phyloP scores from a whole-genome alignment of 2,888 invertebrate species.

The Drosophila siamana region DNA sequence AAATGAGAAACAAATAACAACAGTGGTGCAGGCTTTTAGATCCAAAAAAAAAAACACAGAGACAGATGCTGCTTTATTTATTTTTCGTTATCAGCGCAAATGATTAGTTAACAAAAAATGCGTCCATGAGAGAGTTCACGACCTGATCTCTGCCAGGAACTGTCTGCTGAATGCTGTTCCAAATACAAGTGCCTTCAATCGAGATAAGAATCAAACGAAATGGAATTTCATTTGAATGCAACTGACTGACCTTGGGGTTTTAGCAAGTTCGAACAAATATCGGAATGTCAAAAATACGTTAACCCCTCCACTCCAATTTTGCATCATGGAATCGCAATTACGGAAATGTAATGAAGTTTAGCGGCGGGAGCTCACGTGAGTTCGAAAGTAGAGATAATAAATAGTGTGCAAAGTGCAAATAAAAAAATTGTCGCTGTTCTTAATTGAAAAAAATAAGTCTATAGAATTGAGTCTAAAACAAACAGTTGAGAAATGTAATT shows the following conservation, averaged over 20 bases:
- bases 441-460: conserved; percentile 62
- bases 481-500: conserved; percentile 36
- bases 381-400: conserved; percentile 42
- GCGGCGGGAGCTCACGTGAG: conserved; percentile 38
- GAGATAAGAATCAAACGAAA: conserved; percentile 2
- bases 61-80: conserved; percentile 25
- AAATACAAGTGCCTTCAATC: not conserved
- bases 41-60: conserved; percentile 30
- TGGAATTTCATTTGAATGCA: conserved; percentile 12
- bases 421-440: conserved; percentile 27
- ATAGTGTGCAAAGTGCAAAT: conserved; percentile 49
- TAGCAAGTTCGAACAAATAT: conserved; percentile 14
- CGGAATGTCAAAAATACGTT: conserved; percentile 18
- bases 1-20: conserved; percentile 33
- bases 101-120: conserved; percentile 24
- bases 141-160: conserved; percentile 3
- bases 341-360: conserved; percentile 47
- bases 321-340: conserved; percentile 44
- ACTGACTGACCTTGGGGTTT: conserved; percentile 34
- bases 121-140: conserved; percentile 48
- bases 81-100: conserved; percentile 29
- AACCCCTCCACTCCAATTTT: conserved; percentile 6
- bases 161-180: not conserved
- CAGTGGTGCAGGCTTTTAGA: conserved; percentile 26
- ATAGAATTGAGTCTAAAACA: conserved; percentile 33